Evolutionary conservation across 2,113 vertebrate genomes (phyloP).

Genomic region (Oceanites oceanicus): DNA sequence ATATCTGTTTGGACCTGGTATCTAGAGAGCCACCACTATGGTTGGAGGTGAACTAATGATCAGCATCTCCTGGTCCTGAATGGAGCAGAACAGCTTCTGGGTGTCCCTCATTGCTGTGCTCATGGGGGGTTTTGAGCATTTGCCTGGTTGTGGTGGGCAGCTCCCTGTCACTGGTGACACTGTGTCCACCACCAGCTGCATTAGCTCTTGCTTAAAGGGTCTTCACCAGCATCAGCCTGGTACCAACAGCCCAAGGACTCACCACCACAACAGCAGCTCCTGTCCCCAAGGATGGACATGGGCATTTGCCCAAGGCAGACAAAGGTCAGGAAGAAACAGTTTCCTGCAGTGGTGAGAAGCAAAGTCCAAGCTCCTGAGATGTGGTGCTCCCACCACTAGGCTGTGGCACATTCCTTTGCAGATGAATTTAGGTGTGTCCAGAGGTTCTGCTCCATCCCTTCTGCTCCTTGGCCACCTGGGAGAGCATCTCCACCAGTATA

Average conservation of each 20-base stretch:
- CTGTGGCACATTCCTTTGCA: background rate
- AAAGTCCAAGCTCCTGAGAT: background rate
- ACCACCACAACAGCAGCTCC: background rate
- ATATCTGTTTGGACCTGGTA: background rate
- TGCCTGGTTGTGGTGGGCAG: rapidly evolving
- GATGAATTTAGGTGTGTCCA: rapidly evolving
- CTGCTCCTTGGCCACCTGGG: background rate
- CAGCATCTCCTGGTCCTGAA: background rate
- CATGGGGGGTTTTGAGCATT: background rate
- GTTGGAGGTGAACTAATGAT: background rate
- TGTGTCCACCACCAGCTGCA: background rate
- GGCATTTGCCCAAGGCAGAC: background rate
- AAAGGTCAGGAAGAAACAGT: background rate
- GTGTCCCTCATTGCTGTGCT: background rate
- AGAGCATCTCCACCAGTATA: background rate
- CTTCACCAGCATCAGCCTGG: background rate
- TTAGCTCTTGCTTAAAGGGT: background rate
- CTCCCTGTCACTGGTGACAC: background rate
- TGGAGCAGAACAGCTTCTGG: background rate
- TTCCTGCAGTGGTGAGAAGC: background rate
- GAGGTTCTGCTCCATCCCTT: background rate
- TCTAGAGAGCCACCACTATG: background rate
- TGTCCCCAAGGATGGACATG: background rate
- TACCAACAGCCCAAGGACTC: background rate
- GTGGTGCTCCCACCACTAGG: background rate